phyloP scores from a whole-genome alignment of 1,140 invertebrate species.

The Drosophila orosa region DNA sequence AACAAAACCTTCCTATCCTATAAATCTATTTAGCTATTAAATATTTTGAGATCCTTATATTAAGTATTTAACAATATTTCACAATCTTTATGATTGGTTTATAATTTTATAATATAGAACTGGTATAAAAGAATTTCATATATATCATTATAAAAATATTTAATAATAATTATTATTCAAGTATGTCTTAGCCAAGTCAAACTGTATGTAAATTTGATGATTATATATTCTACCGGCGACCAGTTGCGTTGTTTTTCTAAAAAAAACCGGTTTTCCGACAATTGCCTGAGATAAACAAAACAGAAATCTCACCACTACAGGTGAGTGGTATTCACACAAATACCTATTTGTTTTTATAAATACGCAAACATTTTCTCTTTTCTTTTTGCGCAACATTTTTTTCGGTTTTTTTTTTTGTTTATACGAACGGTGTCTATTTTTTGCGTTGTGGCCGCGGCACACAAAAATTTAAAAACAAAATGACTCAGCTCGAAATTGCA shows the following conservation, averaged over 20 bases:
- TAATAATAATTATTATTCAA: not conserved
- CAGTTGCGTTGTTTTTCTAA: constrained; percentile 54
- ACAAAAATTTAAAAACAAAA: constrained; percentile 62
- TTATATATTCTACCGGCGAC: constrained; percentile 49
- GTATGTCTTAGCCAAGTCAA: not conserved
- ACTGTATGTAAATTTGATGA: constrained; percentile 14
- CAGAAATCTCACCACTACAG: constrained; percentile 24
- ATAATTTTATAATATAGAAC: not conserved
- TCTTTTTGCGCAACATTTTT: constrained; percentile 49
- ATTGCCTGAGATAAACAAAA: constrained; percentile 43
- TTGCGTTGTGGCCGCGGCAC: constrained; percentile 53
- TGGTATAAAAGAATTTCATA: not conserved
- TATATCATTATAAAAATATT: not conserved
- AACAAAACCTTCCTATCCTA: too few species aligned
- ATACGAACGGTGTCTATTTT: constrained; percentile 56
- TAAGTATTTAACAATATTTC: too few species aligned
- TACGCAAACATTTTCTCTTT: constrained; percentile 66
- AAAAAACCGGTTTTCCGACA: constrained; percentile 57
- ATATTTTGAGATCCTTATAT: too few species aligned
- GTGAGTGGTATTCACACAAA: constrained; percentile 13
- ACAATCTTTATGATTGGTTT: not conserved
- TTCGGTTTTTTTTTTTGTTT: constrained; percentile 60
- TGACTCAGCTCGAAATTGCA: constrained; percentile 69
- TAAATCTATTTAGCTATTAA: too few species aligned
- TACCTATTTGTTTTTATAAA: constrained; percentile 41